Conservation (phyloP, 2,888 invertebrate genomes). For the Serripes groenlandicus region DNA sequence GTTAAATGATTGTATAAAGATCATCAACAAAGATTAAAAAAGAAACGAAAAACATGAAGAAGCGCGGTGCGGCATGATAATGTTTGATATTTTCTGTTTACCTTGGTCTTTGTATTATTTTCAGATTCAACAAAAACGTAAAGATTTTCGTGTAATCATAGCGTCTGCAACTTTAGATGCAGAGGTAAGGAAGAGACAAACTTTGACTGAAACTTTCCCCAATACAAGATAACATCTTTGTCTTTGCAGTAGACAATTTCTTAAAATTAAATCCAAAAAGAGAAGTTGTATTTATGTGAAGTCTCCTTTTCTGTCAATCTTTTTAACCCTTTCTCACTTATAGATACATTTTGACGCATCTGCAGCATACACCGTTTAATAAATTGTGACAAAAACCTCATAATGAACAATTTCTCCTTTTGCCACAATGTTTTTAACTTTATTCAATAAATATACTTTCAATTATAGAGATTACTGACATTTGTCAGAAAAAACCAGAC, state of each 20-base stretch:
- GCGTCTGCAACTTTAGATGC: conserved; percentile 99
- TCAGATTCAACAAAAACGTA: conserved; percentile 92
- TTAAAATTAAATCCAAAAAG: neutral
- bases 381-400: neutral
- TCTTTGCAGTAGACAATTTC: neutral
- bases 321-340: neutral
- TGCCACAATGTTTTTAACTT: neutral
- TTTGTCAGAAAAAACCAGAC: too few species aligned
- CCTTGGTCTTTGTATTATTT: too few species aligned
- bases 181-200: conserved; percentile 88
- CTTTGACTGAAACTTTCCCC: neutral
- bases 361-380: neutral
- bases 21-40: too few species aligned
- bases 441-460: too few species aligned
- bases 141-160: conserved; percentile 93
- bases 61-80: too few species aligned
- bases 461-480: too few species aligned
- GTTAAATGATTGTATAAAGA: too few species aligned
- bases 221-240: neutral
- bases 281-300: neutral
- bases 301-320: neutral
- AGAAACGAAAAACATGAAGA: too few species aligned
- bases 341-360: too few species aligned
- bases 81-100: too few species aligned
- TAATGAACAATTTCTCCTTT: neutral